These are phyloP conservation scores for Callosobruchus maculatus DNA, from an alignment of 2,888 invertebrate genomes.

Conservation along the genomic window DNA sequence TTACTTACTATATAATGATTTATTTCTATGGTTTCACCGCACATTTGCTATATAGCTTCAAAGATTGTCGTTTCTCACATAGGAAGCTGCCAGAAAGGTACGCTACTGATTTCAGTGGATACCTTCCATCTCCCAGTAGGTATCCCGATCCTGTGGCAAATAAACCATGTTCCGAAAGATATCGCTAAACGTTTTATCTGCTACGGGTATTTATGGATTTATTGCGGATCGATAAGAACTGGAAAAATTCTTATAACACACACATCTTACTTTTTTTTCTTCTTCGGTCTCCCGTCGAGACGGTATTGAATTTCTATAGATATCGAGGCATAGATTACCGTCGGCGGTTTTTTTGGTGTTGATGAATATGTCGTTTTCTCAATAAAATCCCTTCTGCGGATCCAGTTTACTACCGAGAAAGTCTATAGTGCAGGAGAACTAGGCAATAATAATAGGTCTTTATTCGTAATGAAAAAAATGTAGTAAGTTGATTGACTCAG, in stretches of 20 bases:
- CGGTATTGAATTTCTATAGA: neutral
- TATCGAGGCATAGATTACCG: neutral
- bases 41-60: no score
- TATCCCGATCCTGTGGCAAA: constrained; percentile 10
- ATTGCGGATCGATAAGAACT: neutral
- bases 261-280: neutral
- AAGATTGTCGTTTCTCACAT: no score
- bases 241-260: neutral
- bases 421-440: neutral
- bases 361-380: neutral
- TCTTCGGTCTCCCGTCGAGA: neutral
- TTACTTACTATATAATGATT: no score
- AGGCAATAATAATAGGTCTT: no score
- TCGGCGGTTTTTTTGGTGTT: neutral
- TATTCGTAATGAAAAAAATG: no score
- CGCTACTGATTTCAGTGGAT: constrained; percentile 8
- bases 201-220: neutral
- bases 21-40: no score
- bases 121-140: constrained; percentile 10
- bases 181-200: constrained; percentile 14
- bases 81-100: no score
- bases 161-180: constrained; percentile 15
- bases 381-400: neutral
- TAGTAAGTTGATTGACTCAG: no score
- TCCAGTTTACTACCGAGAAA: no score